phyloP scores from a whole-genome alignment of 1,140 invertebrate genomes.

The Philotrypesis tridentata region DNA sequence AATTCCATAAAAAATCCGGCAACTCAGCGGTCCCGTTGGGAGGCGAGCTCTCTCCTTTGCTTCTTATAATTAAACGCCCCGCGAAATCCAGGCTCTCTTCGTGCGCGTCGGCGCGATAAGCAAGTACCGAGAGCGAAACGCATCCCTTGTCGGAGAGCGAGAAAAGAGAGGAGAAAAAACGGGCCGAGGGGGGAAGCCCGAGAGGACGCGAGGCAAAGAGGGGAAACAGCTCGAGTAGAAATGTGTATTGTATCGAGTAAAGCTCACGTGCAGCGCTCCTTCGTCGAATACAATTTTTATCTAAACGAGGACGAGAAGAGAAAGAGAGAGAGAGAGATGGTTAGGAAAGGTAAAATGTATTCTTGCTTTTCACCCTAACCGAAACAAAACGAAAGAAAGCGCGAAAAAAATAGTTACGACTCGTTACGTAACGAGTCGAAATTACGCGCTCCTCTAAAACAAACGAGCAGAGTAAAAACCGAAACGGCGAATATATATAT shows the following conservation, averaged over 20 bases:
- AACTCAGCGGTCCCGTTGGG: background rate
- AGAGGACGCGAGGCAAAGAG: too few relatives aligned
- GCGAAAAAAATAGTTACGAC: too few relatives aligned
- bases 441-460: too few relatives aligned
- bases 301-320: too few relatives aligned
- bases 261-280: background rate
- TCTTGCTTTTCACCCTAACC: too few relatives aligned
- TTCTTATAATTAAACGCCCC: constrained; percentile 47
- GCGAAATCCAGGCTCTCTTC: constrained; percentile 33
- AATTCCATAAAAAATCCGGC: constrained; percentile 39
- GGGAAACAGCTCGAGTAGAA: too few relatives aligned
- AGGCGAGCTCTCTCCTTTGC: constrained; percentile 2
- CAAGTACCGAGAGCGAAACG: background rate
- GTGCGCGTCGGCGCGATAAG: constrained; percentile 25
- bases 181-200: background rate
- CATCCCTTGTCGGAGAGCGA: background rate
- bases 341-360: too few relatives aligned
- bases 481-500: too few relatives aligned
- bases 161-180: background rate
- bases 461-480: too few relatives aligned
- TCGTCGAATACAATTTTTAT: background rate
- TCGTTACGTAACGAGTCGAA: too few relatives aligned
- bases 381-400: too few relatives aligned
- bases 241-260: background rate
- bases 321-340: too few relatives aligned